A percentile compares a stretch with the other conserved stretches of the same genome.
Conservation (phyloP, 2,888 invertebrate genomes). For the Reticulitermes lucifugus region DNA sequence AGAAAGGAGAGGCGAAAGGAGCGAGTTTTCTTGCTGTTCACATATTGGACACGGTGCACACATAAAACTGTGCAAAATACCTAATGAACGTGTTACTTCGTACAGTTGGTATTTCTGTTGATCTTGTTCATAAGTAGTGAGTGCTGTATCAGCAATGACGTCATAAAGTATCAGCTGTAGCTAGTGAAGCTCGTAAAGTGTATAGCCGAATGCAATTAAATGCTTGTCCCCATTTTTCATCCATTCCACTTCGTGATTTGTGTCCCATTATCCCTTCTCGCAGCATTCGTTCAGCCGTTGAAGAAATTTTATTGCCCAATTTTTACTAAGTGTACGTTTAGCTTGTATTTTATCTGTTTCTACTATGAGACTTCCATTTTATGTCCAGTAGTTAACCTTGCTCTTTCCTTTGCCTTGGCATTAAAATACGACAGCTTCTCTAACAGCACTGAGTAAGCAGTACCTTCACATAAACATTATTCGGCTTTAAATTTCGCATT, state of each 20-base stretch:
- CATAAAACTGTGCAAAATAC: too few relatives aligned
- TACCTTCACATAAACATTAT: background rate
- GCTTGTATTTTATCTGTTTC: background rate
- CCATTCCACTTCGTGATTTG: background rate
- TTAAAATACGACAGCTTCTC: background rate
- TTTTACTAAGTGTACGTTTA: constrained; percentile 1
- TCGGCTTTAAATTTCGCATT: too few relatives aligned
- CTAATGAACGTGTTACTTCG: too few relatives aligned
- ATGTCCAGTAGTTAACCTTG: background rate
- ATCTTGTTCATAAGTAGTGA: background rate
- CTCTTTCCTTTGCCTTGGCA: background rate
- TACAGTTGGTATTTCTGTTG: too few relatives aligned
- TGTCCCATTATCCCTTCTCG: background rate
- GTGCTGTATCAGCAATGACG: background rate
- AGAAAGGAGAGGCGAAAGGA: too few relatives aligned
- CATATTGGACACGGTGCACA: too few relatives aligned
- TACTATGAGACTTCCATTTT: background rate
- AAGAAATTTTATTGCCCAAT: background rate
- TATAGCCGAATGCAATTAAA: constrained; percentile 2
- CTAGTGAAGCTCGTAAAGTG: background rate
- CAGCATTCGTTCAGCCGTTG: background rate
- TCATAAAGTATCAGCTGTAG: constrained; percentile 8
- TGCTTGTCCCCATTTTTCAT: background rate
- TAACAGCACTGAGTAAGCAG: too few relatives aligned
- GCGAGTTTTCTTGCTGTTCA: too few relatives aligned